Percentiles rank a stretch among this genome's conserved stretches.
Conservation (phyloP, 1,140 invertebrate species). For the Leptestheria dahalacensis region DNA sequence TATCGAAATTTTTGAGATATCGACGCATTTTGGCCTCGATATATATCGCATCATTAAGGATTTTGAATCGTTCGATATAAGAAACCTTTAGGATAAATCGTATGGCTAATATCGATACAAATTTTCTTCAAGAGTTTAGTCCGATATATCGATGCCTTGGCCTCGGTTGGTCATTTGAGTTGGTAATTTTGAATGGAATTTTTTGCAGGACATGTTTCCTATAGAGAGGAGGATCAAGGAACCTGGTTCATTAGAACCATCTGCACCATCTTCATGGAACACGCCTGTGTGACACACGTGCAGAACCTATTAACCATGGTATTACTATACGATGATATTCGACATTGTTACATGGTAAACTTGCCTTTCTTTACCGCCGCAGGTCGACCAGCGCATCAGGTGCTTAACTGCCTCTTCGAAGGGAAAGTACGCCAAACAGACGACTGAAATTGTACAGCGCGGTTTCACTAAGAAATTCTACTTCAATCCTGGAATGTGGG, state of each 20-base stretch:
- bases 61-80: too few relatives aligned
- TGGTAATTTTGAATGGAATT: neutral
- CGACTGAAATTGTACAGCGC: neutral
- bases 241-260: conserved; percentile 62
- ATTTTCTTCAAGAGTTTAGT: too few relatives aligned
- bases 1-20: too few relatives aligned
- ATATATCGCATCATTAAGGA: too few relatives aligned
- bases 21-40: too few relatives aligned
- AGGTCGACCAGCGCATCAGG: conserved; percentile 9
- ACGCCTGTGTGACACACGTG: conserved; percentile 44
- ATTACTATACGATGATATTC: conserved; percentile 22
- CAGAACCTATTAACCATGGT: conserved; percentile 48
- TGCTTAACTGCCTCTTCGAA: neutral
- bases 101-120: too few relatives aligned
- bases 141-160: too few relatives aligned
- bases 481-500: conserved; percentile 11
- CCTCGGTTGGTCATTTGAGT: too few relatives aligned
- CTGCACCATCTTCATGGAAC: conserved; percentile 52
- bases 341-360: too few relatives aligned
- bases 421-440: neutral
- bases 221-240: conserved; percentile 42
- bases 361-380: too few relatives aligned
- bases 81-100: too few relatives aligned
- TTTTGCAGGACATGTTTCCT: conserved; percentile 40
- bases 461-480: conserved; percentile 10